phyloP scores from a whole-genome alignment of 2,113 vertebrate genomes.

The Pica pica region DNA sequence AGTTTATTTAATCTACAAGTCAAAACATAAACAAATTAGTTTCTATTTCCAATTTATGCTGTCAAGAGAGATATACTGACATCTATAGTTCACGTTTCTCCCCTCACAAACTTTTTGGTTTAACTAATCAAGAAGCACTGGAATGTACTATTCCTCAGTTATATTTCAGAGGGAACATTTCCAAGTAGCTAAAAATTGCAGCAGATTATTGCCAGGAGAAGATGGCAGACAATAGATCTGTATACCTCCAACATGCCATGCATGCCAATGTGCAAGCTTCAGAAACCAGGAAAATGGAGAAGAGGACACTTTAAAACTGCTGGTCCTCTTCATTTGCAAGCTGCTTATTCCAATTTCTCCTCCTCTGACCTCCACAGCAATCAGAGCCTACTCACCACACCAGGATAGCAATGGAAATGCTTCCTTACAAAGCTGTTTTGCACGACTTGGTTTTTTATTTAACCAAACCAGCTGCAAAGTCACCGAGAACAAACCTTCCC shows the following conservation, averaged over 20 bases:
- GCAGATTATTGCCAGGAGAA: background rate
- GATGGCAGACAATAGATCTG: background rate
- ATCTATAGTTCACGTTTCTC: rapidly evolving
- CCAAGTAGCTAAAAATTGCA: background rate
- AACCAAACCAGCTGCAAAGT: conserved; percentile 12
- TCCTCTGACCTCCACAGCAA: background rate
- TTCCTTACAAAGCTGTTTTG: background rate
- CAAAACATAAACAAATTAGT: background rate
- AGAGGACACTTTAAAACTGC: background rate
- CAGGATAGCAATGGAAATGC: background rate
- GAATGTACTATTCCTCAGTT: background rate
- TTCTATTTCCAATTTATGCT: background rate
- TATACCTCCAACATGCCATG: background rate
- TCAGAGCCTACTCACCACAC: background rate
- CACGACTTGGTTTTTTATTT: background rate
- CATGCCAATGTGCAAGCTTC: background rate
- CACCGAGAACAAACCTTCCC: background rate
- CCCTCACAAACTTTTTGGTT: background rate
- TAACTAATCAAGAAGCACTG: background rate
- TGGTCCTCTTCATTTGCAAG: background rate
- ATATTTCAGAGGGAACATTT: background rate
- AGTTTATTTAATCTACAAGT: conserved; percentile 88
- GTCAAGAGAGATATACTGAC: background rate
- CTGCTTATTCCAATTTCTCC: background rate
- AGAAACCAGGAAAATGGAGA: background rate